These are phyloP conservation scores for Caenorhabditis japonica DNA, from an alignment of 2,888 invertebrate genomes.

Conservation along the genomic window DNA sequence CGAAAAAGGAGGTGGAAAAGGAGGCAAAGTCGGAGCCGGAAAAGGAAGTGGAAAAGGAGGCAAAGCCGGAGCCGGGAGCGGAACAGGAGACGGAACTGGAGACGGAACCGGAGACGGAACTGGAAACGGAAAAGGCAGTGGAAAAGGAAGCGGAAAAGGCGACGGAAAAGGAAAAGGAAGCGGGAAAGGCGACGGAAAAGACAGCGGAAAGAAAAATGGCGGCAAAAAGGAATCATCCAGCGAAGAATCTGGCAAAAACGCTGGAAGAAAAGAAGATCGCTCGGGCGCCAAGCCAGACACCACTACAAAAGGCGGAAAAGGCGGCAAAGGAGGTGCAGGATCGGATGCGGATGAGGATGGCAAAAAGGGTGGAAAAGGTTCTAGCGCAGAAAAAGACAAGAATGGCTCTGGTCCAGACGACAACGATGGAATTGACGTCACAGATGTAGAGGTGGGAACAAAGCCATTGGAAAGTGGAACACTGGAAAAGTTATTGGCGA, in stretches of 20 bases:
- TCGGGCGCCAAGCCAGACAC: too few relatives aligned
- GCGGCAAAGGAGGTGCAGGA: too few relatives aligned
- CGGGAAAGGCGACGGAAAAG: constrained; percentile 16
- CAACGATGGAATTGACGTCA: constrained; percentile 45
- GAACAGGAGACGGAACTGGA: constrained; percentile 2
- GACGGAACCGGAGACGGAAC: constrained; percentile 15
- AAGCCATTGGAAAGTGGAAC: constrained; percentile 13
- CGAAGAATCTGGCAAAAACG: too few relatives aligned
- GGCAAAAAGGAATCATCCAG: too few relatives aligned
- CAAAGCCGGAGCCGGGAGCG: constrained; percentile 15
- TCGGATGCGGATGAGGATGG: too few relatives aligned
- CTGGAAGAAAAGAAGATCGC: too few relatives aligned
- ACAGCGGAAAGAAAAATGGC: not conserved
- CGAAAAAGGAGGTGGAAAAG: not conserved
- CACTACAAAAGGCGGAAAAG: too few relatives aligned
- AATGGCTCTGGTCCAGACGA: constrained; percentile 12
- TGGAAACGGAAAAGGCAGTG: constrained; percentile 8
- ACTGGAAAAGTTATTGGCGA: constrained; percentile 24
- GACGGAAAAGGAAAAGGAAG: constrained; percentile 15
- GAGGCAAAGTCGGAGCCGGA: constrained; percentile 25
- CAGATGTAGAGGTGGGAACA: constrained; percentile 46
- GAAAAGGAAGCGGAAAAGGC: constrained; percentile 7
- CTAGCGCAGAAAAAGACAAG: too few relatives aligned
- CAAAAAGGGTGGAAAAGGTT: too few relatives aligned
- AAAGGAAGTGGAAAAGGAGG: constrained; percentile 25